Base-by-base conservation (phyloP, 2,888 invertebrate species). In the Amiota mariae region DNA sequence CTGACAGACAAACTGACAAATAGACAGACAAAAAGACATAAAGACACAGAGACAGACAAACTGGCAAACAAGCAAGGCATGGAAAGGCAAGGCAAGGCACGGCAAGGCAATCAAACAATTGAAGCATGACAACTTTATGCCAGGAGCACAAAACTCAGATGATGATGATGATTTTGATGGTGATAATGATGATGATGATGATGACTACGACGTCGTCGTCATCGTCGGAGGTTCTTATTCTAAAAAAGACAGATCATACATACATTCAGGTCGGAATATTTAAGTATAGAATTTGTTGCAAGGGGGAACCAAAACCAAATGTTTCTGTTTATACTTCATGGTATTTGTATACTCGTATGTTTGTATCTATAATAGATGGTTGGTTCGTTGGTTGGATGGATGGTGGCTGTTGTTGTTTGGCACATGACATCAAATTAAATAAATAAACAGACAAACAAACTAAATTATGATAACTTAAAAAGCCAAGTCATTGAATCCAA, bases 81-180 rank as follows among this genome's bases (percentile, higher is more conserved):
- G 24, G n/a, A n/a, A n/a, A n/a, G n/a, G n/a, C n/a, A n/a, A 24
- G 3, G 24, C 24, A 24, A 24, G 24, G 24, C 24, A 24, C 1
- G 24, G 24, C 80, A 78, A 84, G 84, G 84, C 83, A 84, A 84
- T 84, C 84, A 84, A 84, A 80, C 82, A 84, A 84, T 81, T 82
- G 84, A 84, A 77, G 84, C 84, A 84, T 84, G 81, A 83, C 84
- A 84, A 84, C 82, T 84, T 81, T 81, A 84, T 83, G 84, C 84
- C 84, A 82, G 83, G 76, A 82, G 84, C 78, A 47, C 57, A 12
- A 24, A 54, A 70, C 57, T 54, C 15, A 77, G 54, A 8, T 54
- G n/a, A 54, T 54, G 13, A 15, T 8, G 54, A 13, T 15, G 54
- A 54, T 10, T 15, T 15, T 11, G 46, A 9, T 46, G 46, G n/a